phyloP scores from a whole-genome alignment of 2,797 vertebrate species.

The Dryobates pubescens region DNA sequence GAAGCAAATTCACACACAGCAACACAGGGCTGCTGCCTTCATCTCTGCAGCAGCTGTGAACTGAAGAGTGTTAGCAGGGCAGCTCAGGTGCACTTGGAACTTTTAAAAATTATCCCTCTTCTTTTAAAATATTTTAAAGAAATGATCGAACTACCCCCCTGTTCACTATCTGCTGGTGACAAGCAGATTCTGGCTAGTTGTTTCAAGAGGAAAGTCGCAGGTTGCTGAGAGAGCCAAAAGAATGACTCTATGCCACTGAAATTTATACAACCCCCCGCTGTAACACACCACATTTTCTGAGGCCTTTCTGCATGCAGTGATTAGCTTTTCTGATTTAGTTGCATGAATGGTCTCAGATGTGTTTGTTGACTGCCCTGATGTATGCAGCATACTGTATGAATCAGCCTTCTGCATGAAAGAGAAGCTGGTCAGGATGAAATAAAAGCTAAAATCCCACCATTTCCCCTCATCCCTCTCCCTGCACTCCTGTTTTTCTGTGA shows the following conservation, averaged over 20 bases:
- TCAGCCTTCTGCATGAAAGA: constrained; percentile 3
- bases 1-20: not conserved
- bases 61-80: not conserved
- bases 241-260: not conserved
- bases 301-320: not conserved
- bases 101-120: not conserved
- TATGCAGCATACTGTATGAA: constrained; percentile 21
- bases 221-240: not conserved
- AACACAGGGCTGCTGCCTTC: not conserved
- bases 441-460: constrained; percentile 30
- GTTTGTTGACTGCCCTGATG: not conserved
- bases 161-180: not conserved
- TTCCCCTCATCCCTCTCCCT: not conserved
- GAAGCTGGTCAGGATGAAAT: not conserved
- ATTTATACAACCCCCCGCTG: not conserved
- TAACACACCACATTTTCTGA: not conserved
- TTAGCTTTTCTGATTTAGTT: not conserved
- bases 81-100: constrained; percentile 9
- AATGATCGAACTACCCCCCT: not conserved
- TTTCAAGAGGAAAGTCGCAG: not conserved
- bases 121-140: not conserved
- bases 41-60: not conserved
- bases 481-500: constrained; percentile 59
- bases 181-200: not conserved
- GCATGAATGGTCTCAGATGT: constrained; percentile 12